Conservation (phyloP, 2,797 vertebrate genomes). For the Hippocampus kuda region DNA sequence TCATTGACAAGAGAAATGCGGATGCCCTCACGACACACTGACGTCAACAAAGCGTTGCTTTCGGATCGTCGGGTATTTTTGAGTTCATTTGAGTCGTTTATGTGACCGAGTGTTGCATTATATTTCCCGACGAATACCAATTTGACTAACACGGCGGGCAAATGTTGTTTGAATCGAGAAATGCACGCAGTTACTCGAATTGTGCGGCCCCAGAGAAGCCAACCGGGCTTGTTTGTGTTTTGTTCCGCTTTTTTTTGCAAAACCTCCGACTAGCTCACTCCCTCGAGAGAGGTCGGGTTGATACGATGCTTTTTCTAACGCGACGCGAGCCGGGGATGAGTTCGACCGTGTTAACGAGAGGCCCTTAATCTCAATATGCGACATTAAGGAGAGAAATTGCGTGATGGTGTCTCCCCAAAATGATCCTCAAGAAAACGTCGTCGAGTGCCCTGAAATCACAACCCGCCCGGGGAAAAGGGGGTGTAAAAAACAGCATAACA, state of each 20-base stretch:
- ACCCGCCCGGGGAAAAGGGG: neutral
- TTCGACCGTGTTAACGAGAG: neutral
- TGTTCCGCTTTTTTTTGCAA: neutral
- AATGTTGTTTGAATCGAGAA: neutral
- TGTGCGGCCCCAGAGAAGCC: neutral
- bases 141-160: neutral
- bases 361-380: neutral
- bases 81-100: neutral
- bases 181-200: too few species aligned
- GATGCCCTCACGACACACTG: too few species aligned
- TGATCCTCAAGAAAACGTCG: neutral
- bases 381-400: neutral
- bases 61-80: neutral
- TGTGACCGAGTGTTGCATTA: neutral
- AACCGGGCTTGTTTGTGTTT: conserved; percentile 1
- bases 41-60: neutral
- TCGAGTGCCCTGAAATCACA: neutral
- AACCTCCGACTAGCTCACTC: neutral
- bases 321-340: neutral
- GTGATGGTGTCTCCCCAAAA: neutral
- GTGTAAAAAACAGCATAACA: neutral
- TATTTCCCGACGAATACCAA: neutral
- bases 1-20: too few species aligned
- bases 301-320: neutral
- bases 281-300: neutral